These are phyloP conservation scores for Numenius arquata DNA, from an alignment of 2,113 vertebrate species.

Conservation along the genomic window DNA sequence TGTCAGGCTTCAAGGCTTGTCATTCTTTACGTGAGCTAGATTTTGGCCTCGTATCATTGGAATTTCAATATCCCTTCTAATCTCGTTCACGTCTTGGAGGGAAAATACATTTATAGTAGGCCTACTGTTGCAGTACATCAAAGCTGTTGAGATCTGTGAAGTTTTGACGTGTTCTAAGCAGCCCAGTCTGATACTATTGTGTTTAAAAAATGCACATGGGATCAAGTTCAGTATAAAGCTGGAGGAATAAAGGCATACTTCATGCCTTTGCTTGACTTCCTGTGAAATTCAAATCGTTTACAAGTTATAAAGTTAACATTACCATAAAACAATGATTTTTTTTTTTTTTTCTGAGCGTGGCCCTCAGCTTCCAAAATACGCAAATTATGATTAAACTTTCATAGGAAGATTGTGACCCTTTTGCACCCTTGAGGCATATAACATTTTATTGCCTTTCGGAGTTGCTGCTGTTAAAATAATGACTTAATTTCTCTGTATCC, in stretches of 20 bases:
- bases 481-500: background rate
- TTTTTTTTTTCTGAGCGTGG: background rate
- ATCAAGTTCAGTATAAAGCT: background rate
- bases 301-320: background rate
- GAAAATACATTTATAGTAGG: background rate
- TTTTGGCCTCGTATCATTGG: background rate
- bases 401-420: background rate
- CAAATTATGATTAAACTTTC: background rate
- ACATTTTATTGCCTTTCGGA: background rate
- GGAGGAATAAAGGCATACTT: background rate
- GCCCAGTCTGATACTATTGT: background rate
- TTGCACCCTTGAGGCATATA: background rate
- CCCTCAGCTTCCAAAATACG: background rate
- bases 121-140: background rate
- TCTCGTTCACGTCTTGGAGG: background rate
- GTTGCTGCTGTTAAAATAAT: background rate
- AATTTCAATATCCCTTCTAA: background rate
- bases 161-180: background rate
- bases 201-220: background rate
- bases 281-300: background rate
- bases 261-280: background rate
- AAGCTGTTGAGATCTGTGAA: background rate
- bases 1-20: background rate
- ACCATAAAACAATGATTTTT: background rate
- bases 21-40: background rate